A percentile compares a stretch with the other conserved stretches of the same genome.
Conservation (phyloP, 2,113 vertebrate genomes). For the Bujurquina vittata region DNA sequence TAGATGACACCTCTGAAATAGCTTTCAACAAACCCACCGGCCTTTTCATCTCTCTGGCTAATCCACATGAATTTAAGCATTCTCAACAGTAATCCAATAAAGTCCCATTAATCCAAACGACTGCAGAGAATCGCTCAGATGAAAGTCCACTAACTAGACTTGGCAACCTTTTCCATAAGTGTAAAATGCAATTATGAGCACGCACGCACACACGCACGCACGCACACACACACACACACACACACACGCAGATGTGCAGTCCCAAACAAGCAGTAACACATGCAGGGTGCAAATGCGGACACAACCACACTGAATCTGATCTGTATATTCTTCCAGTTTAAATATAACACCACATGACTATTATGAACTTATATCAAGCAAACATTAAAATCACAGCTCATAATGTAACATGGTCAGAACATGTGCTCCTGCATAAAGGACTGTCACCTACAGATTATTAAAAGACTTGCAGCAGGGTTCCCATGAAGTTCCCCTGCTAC, state of each 20-base stretch:
- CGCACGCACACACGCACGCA: neutral
- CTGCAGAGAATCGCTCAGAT: slow-evolving; percentile 30
- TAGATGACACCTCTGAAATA: slow-evolving; percentile 15
- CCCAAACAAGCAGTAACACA: neutral
- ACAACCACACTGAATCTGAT: neutral
- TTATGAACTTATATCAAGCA: neutral
- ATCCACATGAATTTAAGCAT: slow-evolving; percentile 43
- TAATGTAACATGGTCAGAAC: neutral
- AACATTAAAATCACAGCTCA: neutral
- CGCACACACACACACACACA: too few relatives aligned
- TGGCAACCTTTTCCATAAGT: slow-evolving; percentile 22
- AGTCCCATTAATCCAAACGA: slow-evolving; percentile 52
- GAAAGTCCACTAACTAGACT: slow-evolving; percentile 47
- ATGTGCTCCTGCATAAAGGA: neutral
- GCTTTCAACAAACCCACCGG: neutral
- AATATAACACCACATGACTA: neutral
- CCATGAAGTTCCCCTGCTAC: too few relatives aligned
- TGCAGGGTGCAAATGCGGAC: neutral
- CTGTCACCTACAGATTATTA: neutral
- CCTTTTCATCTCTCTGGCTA: neutral
- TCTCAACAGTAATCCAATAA: slow-evolving; percentile 57
- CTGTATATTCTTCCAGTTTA: neutral
- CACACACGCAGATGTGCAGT: too few relatives aligned
- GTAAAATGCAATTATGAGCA: slow-evolving; percentile 35
- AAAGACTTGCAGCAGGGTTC: neutral